Conservation (phyloP, 2,797 vertebrate genomes). For the Acomys russatus region DNA sequence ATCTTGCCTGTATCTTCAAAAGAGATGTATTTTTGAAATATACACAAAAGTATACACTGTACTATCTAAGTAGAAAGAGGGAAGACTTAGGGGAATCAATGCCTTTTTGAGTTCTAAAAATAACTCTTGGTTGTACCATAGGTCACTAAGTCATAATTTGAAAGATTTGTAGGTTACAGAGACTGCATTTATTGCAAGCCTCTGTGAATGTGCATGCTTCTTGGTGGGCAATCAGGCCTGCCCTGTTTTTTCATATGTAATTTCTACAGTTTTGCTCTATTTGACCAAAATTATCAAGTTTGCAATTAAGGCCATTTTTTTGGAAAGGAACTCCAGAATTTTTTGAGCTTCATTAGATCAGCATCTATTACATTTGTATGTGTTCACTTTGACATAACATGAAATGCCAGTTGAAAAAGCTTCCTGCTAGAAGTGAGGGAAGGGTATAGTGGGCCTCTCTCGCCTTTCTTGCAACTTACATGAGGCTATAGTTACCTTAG, state of each 20-base stretch:
- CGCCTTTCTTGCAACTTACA: not conserved
- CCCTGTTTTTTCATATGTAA: not conserved
- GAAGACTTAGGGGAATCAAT: slow-evolving; percentile 2
- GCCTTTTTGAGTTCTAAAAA: slow-evolving; percentile 1
- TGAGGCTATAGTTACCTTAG: slow-evolving; percentile 15
- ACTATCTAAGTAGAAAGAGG: slow-evolving; percentile 16
- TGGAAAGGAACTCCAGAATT: not conserved
- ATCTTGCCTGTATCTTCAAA: not conserved
- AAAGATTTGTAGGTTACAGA: not conserved
- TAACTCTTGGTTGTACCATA: not conserved
- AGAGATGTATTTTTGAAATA: not conserved
- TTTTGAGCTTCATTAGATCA: not conserved
- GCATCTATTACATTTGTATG: not conserved
- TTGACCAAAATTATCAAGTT: slow-evolving; percentile 21
- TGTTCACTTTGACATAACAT: not conserved
- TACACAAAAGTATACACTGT: too few relatives aligned
- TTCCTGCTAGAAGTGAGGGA: not conserved
- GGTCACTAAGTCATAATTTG: slow-evolving; percentile 8
- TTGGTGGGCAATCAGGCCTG: not conserved
- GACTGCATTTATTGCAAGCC: not conserved
- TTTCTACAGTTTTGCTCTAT: not conserved
- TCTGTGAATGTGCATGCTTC: not conserved
- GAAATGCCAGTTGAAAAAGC: not conserved
- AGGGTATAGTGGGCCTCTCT: not conserved
- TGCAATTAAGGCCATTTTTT: not conserved